Base-by-base conservation (phyloP, 2,113 vertebrate genomes). In the Hassar affinis region DNA sequence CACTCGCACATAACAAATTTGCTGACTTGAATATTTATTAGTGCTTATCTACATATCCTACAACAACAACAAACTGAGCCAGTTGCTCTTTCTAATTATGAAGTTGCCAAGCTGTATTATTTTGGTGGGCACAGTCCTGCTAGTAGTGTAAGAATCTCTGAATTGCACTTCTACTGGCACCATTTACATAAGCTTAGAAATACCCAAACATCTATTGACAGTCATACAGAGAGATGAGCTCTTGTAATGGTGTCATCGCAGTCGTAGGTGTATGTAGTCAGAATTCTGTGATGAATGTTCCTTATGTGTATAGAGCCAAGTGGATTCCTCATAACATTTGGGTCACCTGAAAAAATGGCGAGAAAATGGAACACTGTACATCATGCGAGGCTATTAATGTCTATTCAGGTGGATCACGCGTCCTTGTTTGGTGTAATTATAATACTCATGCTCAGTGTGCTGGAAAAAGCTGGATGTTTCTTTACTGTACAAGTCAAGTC, bases 231-330 rank as follows among this genome's bases (percentile, higher is more conserved):
- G n/a, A 30, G 35, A 15, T 49, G 71, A 59, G n/a, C 42, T 25
- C 54, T 84, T 84, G 83, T n/a, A 33, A 25, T 33, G 0, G 30
- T 83, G 76, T 49, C 72, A 22, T 79, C 8, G 22, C 18, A 27
- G 66, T 79, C 57, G 83, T 85, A 84, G 83, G 82, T 75, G 69
- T 76, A 68, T 35, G 57, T 85, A 85, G 84, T 80, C 45, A 57
- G 59, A 79, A 47, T 80, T 77, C 69, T 69, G 49, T 72, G 69
- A 62, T 81, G 71, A 78, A 79, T 71, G 78, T 80, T 78, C 78
- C 81, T n/a, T n/a, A n/a, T 38, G 14, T n/a, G 54, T n/a, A 80
- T 81, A 75, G 42, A 74, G 33, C 66, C 17, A 78, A 72, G 54
- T 86, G 38, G 56, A 74, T 86, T 79, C 77, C 52, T 69, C 77